A percentile compares a stretch with the other conserved stretches of the same genome.
Evolutionary conservation across 1,140 invertebrate genomes (phyloP).

Genomic region (Conopomorpha cramerella): DNA sequence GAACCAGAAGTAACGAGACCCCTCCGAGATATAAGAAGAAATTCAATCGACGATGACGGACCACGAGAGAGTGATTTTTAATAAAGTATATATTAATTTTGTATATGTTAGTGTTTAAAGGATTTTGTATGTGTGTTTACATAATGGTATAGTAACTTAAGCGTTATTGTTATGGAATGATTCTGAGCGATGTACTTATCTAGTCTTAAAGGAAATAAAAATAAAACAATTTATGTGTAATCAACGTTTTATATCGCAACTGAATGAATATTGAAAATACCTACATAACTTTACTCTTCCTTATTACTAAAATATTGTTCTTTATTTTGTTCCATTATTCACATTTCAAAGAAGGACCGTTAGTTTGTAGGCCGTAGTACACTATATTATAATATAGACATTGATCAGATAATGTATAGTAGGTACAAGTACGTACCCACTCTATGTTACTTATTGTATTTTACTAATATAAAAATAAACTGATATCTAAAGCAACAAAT

Average conservation of each 20-base stretch:
- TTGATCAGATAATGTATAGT: too few relatives aligned
- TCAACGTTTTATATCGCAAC: conserved; percentile 38
- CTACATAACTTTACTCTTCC: conserved; percentile 32
- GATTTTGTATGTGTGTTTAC: too few relatives aligned
- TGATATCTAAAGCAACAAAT: conserved; percentile 34
- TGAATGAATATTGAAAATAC: conserved; percentile 33
- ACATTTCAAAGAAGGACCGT: too few relatives aligned
- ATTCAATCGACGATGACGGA: conserved; percentile 26
- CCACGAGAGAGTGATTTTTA: conserved; percentile 43
- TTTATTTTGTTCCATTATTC: conserved; percentile 17
- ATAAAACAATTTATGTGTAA: conserved; percentile 16
- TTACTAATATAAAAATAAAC: too few relatives aligned
- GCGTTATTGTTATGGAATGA: too few relatives aligned
- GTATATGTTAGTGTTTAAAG: neutral
- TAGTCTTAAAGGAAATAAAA: conserved; percentile 4
- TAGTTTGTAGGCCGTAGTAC: too few relatives aligned
- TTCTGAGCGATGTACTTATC: neutral
- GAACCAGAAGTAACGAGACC: conserved; percentile 29
- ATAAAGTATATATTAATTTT: conserved; percentile 1
- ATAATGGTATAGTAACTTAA: too few relatives aligned
- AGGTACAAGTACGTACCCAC: too few relatives aligned
- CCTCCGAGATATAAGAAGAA: conserved; percentile 20
- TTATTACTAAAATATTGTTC: conserved; percentile 38
- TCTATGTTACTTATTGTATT: too few relatives aligned
- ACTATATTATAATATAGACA: too few relatives aligned